Conservation (phyloP, 2,797 vertebrate genomes). For the Enteromius thamalakanensis region DNA sequence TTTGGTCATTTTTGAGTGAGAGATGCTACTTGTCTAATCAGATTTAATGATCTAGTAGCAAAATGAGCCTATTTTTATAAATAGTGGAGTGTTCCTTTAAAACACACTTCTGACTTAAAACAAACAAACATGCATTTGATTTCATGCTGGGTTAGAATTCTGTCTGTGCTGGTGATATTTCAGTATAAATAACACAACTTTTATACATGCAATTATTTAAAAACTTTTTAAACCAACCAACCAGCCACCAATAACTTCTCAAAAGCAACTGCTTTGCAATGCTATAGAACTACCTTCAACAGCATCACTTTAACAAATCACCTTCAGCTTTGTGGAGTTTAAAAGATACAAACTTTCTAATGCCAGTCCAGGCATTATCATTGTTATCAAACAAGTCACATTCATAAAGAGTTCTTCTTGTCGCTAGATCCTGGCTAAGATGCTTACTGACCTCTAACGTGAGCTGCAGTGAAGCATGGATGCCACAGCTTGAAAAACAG, state of each 20-base stretch:
- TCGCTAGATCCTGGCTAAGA: slow-evolving; percentile 6
- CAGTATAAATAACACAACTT: neutral
- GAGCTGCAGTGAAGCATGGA: slow-evolving; percentile 1
- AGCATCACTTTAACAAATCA: neutral
- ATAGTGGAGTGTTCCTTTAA: neutral
- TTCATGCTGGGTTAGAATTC: neutral
- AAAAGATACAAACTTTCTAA: neutral
- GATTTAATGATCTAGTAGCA: no score
- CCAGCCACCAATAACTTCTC: neutral
- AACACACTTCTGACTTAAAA: neutral
- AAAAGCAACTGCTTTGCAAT: neutral
- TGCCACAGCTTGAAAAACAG: neutral
- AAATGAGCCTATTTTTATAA: no score
- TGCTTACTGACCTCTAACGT: slow-evolving; percentile 41
- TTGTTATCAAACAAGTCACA: slow-evolving; percentile 14
- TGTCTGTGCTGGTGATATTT: neutral
- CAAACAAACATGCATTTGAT: neutral
- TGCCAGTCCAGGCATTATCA: neutral
- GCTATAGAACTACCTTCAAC: neutral
- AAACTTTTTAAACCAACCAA: neutral
- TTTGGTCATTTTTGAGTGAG: no score
- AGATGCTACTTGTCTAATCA: no score
- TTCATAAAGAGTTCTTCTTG: neutral
- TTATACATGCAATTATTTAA: neutral
- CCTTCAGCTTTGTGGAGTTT: neutral